Evolutionary conservation across 2,797 vertebrate species (phyloP), one percentile per base, ranked within the genome.

Genomic region (Heliangelus exortis): DNA sequence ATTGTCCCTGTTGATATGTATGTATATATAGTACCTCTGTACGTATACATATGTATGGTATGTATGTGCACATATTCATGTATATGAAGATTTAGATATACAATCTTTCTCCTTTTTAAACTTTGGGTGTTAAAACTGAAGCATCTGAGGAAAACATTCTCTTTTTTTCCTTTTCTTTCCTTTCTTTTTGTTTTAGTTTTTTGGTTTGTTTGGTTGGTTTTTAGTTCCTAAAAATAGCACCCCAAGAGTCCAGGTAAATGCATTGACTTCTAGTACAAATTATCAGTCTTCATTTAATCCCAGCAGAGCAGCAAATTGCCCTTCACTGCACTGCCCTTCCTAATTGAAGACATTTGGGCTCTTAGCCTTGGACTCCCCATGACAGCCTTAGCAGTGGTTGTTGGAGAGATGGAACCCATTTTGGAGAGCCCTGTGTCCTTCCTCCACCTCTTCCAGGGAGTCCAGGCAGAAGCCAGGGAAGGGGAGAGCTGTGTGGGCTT

Each of bases 41-140:
- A 91, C 8, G 20, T 94, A 89, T 87, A 94, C 82, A 94, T 94
- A 84, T 73, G 41, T 90, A 84, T 77, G 61, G 61, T 83, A 81
- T n/a, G 58, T 87, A 75, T 84, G 39, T 89, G 79, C 83, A 84
- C 57, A 71, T 92, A 80, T 80, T 77, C 75, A 75, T 90, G 15
- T 86, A 55, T 91, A 72, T 65, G 86, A 77, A 87, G 66, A 87
- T 58, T 77, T 63, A 72, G 54, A 29, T 74, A 47, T 39, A 78
- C n/a, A 83, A 36, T 53, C 31, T 87, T 41, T 59, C 33, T 92
- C 58, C 41, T 89, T 89, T 95, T 72, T 72, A 91, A 93, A 62
- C 75, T 89, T 91, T 7, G 2, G 81, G 74, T 77, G 14, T 80
- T 79, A 89, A 59, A 90, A 87, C 21, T 21, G 29, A 94, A 92